Base-by-base conservation (phyloP, 1,140 invertebrate genomes). In the Drosophila bocki region DNA sequence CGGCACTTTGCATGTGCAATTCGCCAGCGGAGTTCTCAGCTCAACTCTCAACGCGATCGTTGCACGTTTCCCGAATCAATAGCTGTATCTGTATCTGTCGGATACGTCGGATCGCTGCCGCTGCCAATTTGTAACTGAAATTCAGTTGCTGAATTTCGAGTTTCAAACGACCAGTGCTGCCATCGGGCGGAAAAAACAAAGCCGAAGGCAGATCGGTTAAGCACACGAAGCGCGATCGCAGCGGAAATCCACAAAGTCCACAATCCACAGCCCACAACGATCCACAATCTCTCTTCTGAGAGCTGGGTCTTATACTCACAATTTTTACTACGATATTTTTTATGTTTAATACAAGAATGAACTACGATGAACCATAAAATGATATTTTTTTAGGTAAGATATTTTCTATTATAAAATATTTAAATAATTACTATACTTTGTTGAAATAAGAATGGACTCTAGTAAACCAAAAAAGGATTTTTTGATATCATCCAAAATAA, bases 1-100 rank as follows among this genome's bases (percentile, higher is more conserved):
- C 72, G 54, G 71, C 71, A 76, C 74, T 76, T 76, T 76, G 68
- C 54, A 60, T 72, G 58, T 68, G 29, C 63, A 37, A 15, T 64
- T 39, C 57, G 61, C 59, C 58, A 63, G 35, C 51, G 51, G 53
- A 71, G 42, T 72, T 72, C 67, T 58, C 54, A 47, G 15, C 35
- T 64, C 22, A 41, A 39, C 50, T 54, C 51, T 54, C 33, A 22
- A 15, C 33, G 45, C 45, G 48, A 29, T 48, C 26, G 47, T 6
- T 9, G 47, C 47, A 26, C 47, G 47, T 48, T 48, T 48, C 47
- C 1, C 22, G 22, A 48, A 3, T 48, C 47, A n/a, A 15, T 15
- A 6, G 12, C 45, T 48, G 0, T 48, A 48, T 48, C 45, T 48
- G 26, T 29, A 7, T 47, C 22, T 47, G 22, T 13, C 26, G 19